Evolutionary conservation across 2,797 vertebrate species (phyloP).

Genomic region (Limosa lapponica): DNA sequence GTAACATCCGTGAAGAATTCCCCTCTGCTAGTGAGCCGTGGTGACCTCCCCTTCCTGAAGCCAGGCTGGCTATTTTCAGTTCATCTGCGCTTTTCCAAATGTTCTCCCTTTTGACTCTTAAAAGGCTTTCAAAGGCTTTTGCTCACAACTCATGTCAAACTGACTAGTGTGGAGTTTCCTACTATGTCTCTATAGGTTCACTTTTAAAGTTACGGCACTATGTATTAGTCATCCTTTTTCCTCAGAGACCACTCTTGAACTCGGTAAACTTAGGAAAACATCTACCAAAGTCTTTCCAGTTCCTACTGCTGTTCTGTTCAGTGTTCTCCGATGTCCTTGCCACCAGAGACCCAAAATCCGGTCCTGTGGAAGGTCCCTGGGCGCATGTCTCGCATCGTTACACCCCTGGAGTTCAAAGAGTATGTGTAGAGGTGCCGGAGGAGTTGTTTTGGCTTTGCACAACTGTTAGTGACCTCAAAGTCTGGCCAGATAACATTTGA

Average conservation of each 20-base stretch:
- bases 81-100: conserved; percentile 71
- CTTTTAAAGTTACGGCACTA: conserved; percentile 61
- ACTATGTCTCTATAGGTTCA: conserved; percentile 53
- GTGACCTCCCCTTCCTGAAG: conserved; percentile 75
- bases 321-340: neutral
- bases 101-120: conserved; percentile 76
- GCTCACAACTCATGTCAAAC: conserved; percentile 76
- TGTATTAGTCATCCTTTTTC: conserved; percentile 61
- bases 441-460: neutral
- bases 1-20: conserved; percentile 67
- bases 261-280: conserved; percentile 67
- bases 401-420: neutral
- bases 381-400: neutral
- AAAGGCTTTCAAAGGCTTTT: conserved; percentile 75
- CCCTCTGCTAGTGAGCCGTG: conserved; percentile 68
- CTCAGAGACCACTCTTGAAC: conserved; percentile 59
- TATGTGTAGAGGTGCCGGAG: neutral
- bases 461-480: neutral
- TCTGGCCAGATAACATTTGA: neutral
- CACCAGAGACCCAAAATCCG: neutral
- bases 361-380: neutral
- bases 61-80: conserved; percentile 40
- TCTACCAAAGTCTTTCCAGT: conserved; percentile 24
- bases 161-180: conserved; percentile 64
- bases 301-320: conserved; percentile 11